Conservation (phyloP, 2,797 vertebrate genomes). For the Lindbergichthys nudifrons region DNA sequence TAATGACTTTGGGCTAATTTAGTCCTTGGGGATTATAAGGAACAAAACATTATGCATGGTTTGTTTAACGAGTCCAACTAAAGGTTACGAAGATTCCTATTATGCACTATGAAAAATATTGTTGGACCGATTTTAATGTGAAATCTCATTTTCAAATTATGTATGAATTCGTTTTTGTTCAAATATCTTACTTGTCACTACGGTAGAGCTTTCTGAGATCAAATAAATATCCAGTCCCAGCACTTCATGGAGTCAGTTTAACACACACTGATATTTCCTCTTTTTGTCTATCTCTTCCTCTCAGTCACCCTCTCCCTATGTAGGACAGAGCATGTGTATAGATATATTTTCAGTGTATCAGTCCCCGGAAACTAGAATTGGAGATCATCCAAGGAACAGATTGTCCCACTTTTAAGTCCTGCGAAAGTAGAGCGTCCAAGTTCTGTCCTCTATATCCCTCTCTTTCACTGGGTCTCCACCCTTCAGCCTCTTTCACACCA, state of each 20-base stretch:
- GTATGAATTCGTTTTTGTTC: neutral
- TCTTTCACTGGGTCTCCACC: slow-evolving; percentile 75
- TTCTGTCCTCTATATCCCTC: slow-evolving; percentile 81
- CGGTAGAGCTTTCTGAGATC: neutral
- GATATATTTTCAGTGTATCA: slow-evolving; percentile 89
- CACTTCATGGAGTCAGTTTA: slow-evolving; percentile 26
- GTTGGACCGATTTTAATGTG: neutral
- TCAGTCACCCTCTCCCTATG: slow-evolving; percentile 74
- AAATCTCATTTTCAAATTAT: slow-evolving; percentile 10
- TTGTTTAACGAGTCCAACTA: slow-evolving; percentile 9
- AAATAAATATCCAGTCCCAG: slow-evolving; percentile 25
- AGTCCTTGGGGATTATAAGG: slow-evolving; percentile 14
- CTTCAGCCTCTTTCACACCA: slow-evolving; percentile 63
- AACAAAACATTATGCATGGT: slow-evolving; percentile 36
- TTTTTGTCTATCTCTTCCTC: slow-evolving; percentile 54
- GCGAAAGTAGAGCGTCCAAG: slow-evolving; percentile 87
- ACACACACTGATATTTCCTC: slow-evolving; percentile 37
- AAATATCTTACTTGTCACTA: neutral
- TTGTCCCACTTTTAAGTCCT: slow-evolving; percentile 88
- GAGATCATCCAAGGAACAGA: slow-evolving; percentile 89
- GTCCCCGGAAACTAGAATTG: slow-evolving; percentile 90
- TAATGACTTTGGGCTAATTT: slow-evolving; percentile 28
- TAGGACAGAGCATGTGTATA: slow-evolving; percentile 87
- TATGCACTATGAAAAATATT: slow-evolving; percentile 25
- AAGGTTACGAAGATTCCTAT: slow-evolving; percentile 18